A percentile compares a stretch with the other conserved stretches of the same genome.
phyloP scores from a whole-genome alignment of 2,888 invertebrate species.

The Ochlodes sylvanus region DNA sequence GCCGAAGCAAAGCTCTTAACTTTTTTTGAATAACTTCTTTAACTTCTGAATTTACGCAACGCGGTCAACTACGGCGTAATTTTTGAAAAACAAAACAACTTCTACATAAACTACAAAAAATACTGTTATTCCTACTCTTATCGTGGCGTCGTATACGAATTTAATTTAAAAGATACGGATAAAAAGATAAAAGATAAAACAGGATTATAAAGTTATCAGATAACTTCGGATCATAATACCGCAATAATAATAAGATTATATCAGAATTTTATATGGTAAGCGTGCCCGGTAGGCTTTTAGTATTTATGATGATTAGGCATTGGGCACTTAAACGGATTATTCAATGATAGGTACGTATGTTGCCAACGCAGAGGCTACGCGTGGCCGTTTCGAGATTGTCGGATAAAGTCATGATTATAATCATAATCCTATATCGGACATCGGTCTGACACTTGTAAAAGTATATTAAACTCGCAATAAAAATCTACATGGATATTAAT shows the following conservation, averaged over 20 bases:
- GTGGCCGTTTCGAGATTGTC: too few species aligned
- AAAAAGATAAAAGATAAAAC: conserved; percentile 8
- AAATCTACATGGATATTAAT: not conserved
- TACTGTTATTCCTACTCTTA: not conserved
- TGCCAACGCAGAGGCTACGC: too few species aligned
- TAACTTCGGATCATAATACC: conserved; percentile 4
- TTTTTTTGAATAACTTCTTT: too few species aligned
- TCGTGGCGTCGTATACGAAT: not conserved
- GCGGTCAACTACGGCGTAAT: too few species aligned
- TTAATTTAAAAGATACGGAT: not conserved
- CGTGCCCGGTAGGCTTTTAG: conserved; percentile 10
- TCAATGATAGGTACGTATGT: not conserved
- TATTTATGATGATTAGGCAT: not conserved
- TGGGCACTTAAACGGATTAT: not conserved
- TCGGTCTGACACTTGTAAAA: not conserved
- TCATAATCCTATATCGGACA: not conserved
- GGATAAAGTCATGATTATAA: too few species aligned
- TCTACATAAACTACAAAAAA: too few species aligned
- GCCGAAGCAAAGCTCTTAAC: too few species aligned
- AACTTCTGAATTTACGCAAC: too few species aligned
- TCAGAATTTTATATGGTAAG: conserved; percentile 20
- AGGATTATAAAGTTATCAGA: conserved; percentile 1
- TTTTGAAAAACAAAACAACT: too few species aligned
- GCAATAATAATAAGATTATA: conserved; percentile 10
- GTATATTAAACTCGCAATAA: not conserved